Evolutionary conservation across 2,797 vertebrate species (phyloP).

Genomic region (Sebastiscus albofasciatus): DNA sequence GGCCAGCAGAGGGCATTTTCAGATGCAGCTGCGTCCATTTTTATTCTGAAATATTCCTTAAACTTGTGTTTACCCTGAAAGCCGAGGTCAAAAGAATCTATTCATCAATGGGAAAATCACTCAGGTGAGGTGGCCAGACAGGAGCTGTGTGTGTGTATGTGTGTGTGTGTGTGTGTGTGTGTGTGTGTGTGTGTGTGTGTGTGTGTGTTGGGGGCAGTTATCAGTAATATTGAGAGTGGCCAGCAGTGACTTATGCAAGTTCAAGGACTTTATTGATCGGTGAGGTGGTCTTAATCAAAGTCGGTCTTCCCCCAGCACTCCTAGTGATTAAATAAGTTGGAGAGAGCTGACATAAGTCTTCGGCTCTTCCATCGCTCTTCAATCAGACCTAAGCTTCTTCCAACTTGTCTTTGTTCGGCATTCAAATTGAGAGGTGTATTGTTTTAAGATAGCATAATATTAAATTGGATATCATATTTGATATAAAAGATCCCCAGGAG

Average conservation of each 20-base stretch:
- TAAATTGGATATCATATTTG: background rate
- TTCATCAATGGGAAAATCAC: slow-evolving; percentile 60
- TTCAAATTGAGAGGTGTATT: background rate
- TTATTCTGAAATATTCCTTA: slow-evolving; percentile 52
- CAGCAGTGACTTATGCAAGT: slow-evolving; percentile 87
- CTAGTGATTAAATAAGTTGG: slow-evolving; percentile 90
- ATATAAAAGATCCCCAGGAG: background rate
- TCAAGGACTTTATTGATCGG: slow-evolving; percentile 93
- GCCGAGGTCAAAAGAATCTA: slow-evolving; percentile 38
- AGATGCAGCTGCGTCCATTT: slow-evolving; percentile 54
- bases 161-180: slow-evolving; percentile 12
- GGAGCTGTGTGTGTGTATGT: slow-evolving; percentile 20
- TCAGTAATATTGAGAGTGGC: slow-evolving; percentile 82
- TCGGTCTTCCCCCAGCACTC: slow-evolving; percentile 86
- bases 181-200: slow-evolving; percentile 29
- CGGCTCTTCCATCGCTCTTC: slow-evolving; percentile 78
- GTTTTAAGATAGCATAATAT: background rate
- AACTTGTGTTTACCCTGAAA: slow-evolving; percentile 47
- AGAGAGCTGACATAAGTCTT: slow-evolving; percentile 80
- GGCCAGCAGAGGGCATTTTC: slow-evolving; percentile 22
- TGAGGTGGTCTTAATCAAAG: slow-evolving; percentile 89
- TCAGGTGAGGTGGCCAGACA: slow-evolving; percentile 41
- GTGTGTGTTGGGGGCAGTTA: slow-evolving; percentile 52
- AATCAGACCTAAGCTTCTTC: slow-evolving; percentile 76
- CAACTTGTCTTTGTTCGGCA: slow-evolving; percentile 36